Evolutionary conservation across 2,113 vertebrate species (phyloP).

Genomic region (Gracilinanus agilis): DNA sequence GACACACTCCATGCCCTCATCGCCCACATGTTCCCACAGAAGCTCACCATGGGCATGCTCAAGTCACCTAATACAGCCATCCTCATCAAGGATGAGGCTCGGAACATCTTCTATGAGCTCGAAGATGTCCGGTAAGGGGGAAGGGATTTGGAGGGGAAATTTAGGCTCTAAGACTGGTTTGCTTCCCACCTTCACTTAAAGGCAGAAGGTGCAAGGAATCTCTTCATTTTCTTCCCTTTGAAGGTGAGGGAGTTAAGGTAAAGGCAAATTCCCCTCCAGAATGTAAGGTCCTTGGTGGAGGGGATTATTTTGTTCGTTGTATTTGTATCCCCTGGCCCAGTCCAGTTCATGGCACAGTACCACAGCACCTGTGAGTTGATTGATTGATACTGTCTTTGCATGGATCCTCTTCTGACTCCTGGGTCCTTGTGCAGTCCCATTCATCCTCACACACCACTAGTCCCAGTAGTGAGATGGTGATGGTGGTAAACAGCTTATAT

Average conservation of each 20-base stretch:
- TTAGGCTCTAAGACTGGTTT: constrained; percentile 6
- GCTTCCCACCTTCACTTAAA: neutral
- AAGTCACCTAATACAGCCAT: constrained; percentile 99
- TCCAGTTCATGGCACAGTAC: too few species aligned
- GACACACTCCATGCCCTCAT: constrained; percentile 98
- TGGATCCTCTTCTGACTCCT: neutral
- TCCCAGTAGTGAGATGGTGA: neutral
- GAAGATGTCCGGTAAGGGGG: constrained; percentile 92
- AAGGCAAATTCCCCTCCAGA: neutral
- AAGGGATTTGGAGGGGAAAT: neutral
- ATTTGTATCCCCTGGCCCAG: neutral
- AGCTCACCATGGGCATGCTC: constrained; percentile 98
- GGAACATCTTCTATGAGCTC: constrained; percentile 98
- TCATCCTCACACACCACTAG: neutral
- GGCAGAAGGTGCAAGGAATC: neutral
- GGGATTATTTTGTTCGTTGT: neutral
- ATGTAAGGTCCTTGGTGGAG: neutral
- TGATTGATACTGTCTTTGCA: neutral
- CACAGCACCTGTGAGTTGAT: too few species aligned
- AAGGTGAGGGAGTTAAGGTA: neutral
- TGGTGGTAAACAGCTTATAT: neutral
- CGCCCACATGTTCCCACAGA: constrained; percentile 99
- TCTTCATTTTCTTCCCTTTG: neutral
- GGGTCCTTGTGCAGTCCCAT: neutral
- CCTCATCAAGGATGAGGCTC: constrained; percentile 98